Conservation (phyloP, 2,888 invertebrate genomes). For the Entomobrya multifasciata region DNA sequence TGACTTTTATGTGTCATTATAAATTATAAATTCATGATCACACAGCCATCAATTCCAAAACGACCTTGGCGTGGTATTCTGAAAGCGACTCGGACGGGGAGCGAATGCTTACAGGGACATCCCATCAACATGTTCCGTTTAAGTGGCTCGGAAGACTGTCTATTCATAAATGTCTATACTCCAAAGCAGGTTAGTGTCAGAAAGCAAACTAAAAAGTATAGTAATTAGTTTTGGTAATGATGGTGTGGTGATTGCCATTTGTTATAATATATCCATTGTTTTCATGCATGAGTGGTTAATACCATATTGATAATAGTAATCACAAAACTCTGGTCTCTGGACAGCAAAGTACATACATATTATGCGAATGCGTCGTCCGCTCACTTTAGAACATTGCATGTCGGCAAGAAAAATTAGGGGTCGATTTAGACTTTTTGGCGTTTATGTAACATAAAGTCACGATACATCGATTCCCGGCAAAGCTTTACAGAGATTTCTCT, state of each 20-base stretch:
- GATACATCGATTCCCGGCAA: too few relatives aligned
- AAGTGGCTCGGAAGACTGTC: slow-evolving; percentile 68
- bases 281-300: slow-evolving; percentile 7
- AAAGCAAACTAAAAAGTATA: slow-evolving; percentile 24
- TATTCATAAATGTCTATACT: slow-evolving; percentile 73
- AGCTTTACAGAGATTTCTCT: too few relatives aligned
- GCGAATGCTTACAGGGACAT: slow-evolving; percentile 73
- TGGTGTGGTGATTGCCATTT: neutral
- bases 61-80: slow-evolving; percentile 71
- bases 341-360: too few relatives aligned
- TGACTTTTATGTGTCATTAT: too few relatives aligned
- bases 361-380: too few relatives aligned
- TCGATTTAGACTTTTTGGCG: too few relatives aligned
- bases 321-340: neutral
- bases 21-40: neutral
- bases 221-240: slow-evolving; percentile 14
- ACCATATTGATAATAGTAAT: neutral
- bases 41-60: slow-evolving; percentile 68
- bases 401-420: too few relatives aligned
- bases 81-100: slow-evolving; percentile 61
- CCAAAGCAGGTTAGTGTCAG: slow-evolving; percentile 4
- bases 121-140: slow-evolving; percentile 47
- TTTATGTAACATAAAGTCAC: too few relatives aligned
- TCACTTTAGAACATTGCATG: too few relatives aligned
- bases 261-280: neutral